Percentiles rank a stretch among this genome's conserved stretches.
Conservation (phyloP, 1,140 invertebrate genomes). For the Pseudomyrmex concolor region DNA sequence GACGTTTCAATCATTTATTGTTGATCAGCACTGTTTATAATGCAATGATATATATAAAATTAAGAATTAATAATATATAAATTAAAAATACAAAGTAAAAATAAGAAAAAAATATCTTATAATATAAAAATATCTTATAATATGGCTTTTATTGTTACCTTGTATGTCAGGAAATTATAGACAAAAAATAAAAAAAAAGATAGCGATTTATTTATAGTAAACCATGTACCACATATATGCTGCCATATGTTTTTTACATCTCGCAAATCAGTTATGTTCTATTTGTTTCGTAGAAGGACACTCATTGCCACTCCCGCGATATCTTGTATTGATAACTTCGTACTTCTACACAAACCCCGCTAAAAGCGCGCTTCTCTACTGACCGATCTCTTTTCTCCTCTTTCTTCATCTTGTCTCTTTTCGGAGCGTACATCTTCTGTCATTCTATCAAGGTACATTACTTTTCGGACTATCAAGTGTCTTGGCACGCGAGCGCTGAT, state of each 20-base stretch:
- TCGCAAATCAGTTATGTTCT: slow-evolving; percentile 61
- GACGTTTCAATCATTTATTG: too few species aligned
- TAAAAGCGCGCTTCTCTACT: slow-evolving; percentile 25
- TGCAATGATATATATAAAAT: too few species aligned
- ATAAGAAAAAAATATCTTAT: not conserved
- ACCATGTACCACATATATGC: slow-evolving; percentile 17
- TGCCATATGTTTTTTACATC: slow-evolving; percentile 32
- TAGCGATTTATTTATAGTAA: slow-evolving; percentile 24
- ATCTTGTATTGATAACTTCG: slow-evolving; percentile 70
- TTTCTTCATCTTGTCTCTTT: slow-evolving; percentile 14
- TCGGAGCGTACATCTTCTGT: slow-evolving; percentile 70
- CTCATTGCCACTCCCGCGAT: slow-evolving; percentile 68
- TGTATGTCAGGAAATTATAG: slow-evolving; percentile 33
- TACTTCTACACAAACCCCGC: slow-evolving; percentile 52
- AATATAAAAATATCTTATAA: not conserved
- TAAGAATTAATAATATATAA: too few species aligned
- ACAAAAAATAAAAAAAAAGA: not conserved
- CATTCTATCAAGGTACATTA: slow-evolving; percentile 80
- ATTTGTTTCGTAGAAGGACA: slow-evolving; percentile 64
- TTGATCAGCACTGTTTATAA: too few species aligned
- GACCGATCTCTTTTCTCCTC: slow-evolving; percentile 6
- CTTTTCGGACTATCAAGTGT: slow-evolving; percentile 79
- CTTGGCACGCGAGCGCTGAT: slow-evolving; percentile 79
- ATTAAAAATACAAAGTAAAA: too few species aligned
- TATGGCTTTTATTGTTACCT: slow-evolving; percentile 20